Percentiles rank a stretch among this genome's conserved stretches.
Conservation (phyloP, 2,797 vertebrate species). For the Gallinago solitaria region DNA sequence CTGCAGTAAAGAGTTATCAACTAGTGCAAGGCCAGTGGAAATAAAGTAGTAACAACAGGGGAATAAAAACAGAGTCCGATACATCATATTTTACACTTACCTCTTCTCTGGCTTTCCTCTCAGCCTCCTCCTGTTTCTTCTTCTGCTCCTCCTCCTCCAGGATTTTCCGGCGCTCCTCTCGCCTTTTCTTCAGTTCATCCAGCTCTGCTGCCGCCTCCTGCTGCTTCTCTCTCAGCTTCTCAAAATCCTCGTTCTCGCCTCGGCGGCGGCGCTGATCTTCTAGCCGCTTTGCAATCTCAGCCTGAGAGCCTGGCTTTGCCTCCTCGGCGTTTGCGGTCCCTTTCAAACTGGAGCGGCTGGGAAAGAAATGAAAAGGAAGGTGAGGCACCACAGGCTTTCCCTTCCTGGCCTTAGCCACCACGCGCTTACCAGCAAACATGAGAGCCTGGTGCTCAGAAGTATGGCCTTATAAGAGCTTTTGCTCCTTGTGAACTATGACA, state of each 20-base stretch:
- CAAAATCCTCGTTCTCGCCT: slow-evolving; percentile 89
- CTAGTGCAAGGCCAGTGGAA: background rate
- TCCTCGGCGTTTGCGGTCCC: slow-evolving; percentile 72
- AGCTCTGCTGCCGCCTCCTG: slow-evolving; percentile 90
- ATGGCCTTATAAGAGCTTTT: background rate
- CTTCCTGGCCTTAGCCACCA: background rate
- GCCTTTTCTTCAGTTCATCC: slow-evolving; percentile 92
- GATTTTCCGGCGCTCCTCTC: slow-evolving; percentile 92
- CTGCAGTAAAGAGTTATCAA: background rate
- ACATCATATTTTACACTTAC: slow-evolving; percentile 43
- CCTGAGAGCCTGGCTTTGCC: slow-evolving; percentile 72
- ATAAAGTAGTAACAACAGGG: background rate
- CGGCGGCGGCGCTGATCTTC: slow-evolving; percentile 91
- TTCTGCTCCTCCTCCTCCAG: slow-evolving; percentile 93
- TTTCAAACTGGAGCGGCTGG: slow-evolving; percentile 81
- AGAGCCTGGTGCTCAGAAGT: background rate
- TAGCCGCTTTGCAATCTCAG: slow-evolving; percentile 87
- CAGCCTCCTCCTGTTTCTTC: slow-evolving; percentile 89
- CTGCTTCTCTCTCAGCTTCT: slow-evolving; percentile 93
- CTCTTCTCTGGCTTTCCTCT: slow-evolving; percentile 90
- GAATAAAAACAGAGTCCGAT: background rate
- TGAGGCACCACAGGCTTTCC: fast-evolving
- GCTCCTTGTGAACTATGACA: background rate
- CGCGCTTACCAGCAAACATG: fast-evolving
- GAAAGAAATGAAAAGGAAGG: background rate